Base-by-base conservation (phyloP, 2,113 vertebrate genomes). In the Cricetomys ansorgei region DNA sequence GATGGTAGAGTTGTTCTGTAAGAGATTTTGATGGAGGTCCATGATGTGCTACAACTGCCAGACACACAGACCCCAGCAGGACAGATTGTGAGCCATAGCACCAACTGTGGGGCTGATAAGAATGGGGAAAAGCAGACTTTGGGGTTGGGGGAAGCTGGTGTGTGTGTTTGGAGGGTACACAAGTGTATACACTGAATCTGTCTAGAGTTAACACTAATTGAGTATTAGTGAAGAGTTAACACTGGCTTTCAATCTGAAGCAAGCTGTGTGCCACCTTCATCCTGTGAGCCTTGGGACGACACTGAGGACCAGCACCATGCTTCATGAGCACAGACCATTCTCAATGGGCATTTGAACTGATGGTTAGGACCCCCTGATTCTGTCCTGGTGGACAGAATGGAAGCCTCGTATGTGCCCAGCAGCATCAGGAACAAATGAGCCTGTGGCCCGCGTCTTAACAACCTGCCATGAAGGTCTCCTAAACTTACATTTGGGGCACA, bases 381-480 rank as follows among this genome's bases (percentile, higher is more conserved):
- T 50, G 31, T n/a, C 40, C 31, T 2, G 1, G 9, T 48, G 55
- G 27, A 45, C 6, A 12, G 6, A 37, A 19, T 37, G 2, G 27
- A 40, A 7, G 48, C 37, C 2, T 34, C 17, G 1, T 23, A 31
- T 73, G 19, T 19, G 0, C 65, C 7, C 27, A 21, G 3, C 11
- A 43, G 53, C 50, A 15, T 11, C 27, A 29, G 29, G 29, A 31
- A 16, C 29, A 34, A 29, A 88, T 13, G n/a, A 31, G 37, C 40
- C 5, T 25, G 5, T 27, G 37, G 10, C 45, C 37, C 0, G 2
- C 1, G 29, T 19, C 50, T 75, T 70, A 12, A 25, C n/a, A n/a
- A n/a, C 29, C 0, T 27, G 34, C 31, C 10, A 1, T 0, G 11
- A 4, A 21, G 9, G 5, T 10, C 17, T 48, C 34, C 43, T 17